phyloP scores from a whole-genome alignment of 2,113 vertebrate species.

The Pagrus major region DNA sequence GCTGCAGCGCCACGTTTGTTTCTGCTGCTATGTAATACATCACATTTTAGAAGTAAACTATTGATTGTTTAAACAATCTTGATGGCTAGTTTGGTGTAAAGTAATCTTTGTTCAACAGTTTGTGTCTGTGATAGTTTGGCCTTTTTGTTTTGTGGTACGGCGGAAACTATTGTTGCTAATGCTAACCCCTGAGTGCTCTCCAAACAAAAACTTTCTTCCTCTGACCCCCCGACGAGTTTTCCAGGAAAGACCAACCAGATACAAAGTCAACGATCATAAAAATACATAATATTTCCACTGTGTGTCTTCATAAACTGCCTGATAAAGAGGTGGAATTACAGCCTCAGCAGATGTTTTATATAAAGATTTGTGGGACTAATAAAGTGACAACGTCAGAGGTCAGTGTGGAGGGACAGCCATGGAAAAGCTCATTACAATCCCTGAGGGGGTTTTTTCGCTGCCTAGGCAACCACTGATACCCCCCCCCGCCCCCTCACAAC shows the following conservation, averaged over 20 bases:
- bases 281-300: no score
- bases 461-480: conserved; percentile 28
- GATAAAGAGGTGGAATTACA: neutral
- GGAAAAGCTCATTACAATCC: conserved; percentile 44
- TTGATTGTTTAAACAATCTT: no score
- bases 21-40: no score
- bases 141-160: neutral
- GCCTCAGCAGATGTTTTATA: neutral
- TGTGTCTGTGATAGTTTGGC: neutral
- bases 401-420: conserved; percentile 6
- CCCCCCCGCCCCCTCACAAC: neutral
- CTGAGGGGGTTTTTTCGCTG: conserved; percentile 20
- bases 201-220: neutral
- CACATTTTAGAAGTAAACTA: no score
- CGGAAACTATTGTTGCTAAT: neutral
- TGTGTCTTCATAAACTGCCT: neutral
- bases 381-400: neutral
- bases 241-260: no score
- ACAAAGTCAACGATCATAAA: no score
- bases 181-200: neutral
- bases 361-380: neutral
- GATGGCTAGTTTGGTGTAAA: no score
- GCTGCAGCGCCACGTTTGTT: no score
- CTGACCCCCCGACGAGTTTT: neutral
- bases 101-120: neutral